Percentiles rank a stretch among this genome's conserved stretches.
Evolutionary conservation across 2,888 invertebrate genomes (phyloP).

Genomic region (Conus canariensis): DNA sequence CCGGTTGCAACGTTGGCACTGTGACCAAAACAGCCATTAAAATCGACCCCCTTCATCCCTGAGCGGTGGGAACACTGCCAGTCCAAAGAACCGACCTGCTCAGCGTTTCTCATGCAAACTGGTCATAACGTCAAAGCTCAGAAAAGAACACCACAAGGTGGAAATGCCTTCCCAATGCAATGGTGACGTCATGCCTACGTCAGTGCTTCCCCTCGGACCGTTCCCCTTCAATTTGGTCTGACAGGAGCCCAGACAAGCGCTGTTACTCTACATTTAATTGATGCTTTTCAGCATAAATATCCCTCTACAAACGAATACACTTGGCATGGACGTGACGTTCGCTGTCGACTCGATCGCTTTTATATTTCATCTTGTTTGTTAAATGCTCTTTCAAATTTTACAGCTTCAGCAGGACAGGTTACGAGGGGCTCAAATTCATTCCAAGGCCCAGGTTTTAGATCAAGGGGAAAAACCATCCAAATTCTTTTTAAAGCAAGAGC

Average conservation of each 20-base stretch:
- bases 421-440: slow-evolving; percentile 27
- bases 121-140: background rate
- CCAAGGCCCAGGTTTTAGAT: slow-evolving; percentile 26
- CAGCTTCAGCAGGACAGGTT: background rate
- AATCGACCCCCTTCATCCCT: background rate
- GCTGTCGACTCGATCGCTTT: background rate
- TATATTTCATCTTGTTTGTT: background rate
- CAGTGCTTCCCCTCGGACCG: too few relatives aligned
- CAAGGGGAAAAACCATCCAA: slow-evolving; percentile 34
- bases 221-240: too few relatives aligned
- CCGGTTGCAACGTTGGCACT: background rate
- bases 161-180: too few relatives aligned
- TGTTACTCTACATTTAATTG: background rate
- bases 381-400: background rate
- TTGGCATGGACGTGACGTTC: background rate
- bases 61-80: too few relatives aligned
- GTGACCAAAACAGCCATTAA: background rate
- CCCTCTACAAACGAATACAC: background rate
- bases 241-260: too few relatives aligned
- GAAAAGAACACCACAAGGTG: background rate
- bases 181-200: too few relatives aligned
- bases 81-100: background rate
- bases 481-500: slow-evolving; percentile 42
- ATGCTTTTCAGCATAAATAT: background rate
- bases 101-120: background rate